Conservation (phyloP, 2,113 vertebrate genomes). For the Clinocottus analis region DNA sequence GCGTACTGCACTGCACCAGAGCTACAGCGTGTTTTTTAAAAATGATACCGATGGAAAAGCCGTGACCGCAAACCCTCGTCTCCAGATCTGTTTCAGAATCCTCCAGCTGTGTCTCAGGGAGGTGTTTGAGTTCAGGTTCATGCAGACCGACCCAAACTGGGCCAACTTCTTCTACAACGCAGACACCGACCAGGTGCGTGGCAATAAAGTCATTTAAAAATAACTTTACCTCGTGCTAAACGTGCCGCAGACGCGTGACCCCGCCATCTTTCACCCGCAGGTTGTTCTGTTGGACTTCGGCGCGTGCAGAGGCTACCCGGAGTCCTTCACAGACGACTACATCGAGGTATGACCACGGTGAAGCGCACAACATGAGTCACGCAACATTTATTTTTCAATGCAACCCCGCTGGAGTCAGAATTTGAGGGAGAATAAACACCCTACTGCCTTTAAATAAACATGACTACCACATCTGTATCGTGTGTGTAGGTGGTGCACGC, state of each 20-base stretch:
- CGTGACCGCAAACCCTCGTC: background rate
- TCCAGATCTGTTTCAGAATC: slow-evolving; percentile 88
- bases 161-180: slow-evolving; percentile 92
- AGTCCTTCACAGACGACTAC: slow-evolving; percentile 91
- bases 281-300: slow-evolving; percentile 91
- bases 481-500: slow-evolving; percentile 87
- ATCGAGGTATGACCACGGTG: slow-evolving; percentile 83
- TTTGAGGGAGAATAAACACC: background rate
- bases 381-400: slow-evolving; percentile 45
- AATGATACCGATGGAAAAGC: background rate
- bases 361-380: slow-evolving; percentile 21
- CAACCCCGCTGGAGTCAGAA: background rate
- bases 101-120: slow-evolving; percentile 90
- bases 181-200: slow-evolving; percentile 84
- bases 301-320: slow-evolving; percentile 87
- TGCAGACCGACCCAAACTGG: slow-evolving; percentile 97
- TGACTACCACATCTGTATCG: too few relatives aligned
- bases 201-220: background rate
- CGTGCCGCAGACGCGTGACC: background rate
- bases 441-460: background rate
- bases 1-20: background rate
- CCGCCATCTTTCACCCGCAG: slow-evolving; percentile 63
- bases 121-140: slow-evolving; percentile 93
- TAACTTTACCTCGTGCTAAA: background rate
- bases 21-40: too few relatives aligned